Conservation (phyloP, 2,113 vertebrate species). For the Gnathonemus echidnorhynchus region DNA sequence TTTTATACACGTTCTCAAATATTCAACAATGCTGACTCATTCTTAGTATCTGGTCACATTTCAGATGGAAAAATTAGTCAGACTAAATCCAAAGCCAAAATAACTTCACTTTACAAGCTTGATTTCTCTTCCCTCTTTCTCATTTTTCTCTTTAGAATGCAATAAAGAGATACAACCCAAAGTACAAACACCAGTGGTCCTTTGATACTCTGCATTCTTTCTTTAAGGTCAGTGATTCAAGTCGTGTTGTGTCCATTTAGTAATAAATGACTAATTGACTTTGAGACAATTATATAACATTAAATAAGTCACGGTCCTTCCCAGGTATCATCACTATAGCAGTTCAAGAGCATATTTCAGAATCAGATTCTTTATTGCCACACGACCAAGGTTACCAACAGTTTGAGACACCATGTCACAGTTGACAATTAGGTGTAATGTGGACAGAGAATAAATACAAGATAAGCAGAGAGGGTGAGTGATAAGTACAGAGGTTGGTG, state of each 20-base stretch:
- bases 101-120: not conserved
- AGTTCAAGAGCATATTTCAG: not conserved
- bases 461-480: not conserved
- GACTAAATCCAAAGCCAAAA: not conserved
- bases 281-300: not conserved
- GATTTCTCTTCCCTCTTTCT: not conserved
- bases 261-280: not conserved
- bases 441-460: not conserved
- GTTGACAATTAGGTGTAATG: not conserved
- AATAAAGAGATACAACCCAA: slow-evolving; percentile 49
- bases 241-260: not conserved
- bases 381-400: not conserved
- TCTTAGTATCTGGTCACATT: not conserved
- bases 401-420: not conserved
- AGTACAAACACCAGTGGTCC: slow-evolving; percentile 40
- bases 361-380: not conserved
- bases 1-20: not conserved
- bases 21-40: not conserved
- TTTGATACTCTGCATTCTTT: slow-evolving; percentile 43
- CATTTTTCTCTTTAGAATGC: slow-evolving; percentile 31
- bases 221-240: slow-evolving; percentile 37
- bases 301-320: not conserved
- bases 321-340: not conserved
- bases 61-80: not conserved
- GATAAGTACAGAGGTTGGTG: not conserved